A percentile compares a stretch with the other conserved stretches of the same genome.
These are phyloP conservation scores for Poecilia wingei DNA, from an alignment of 2,797 vertebrate genomes.

Conservation along the genomic window DNA sequence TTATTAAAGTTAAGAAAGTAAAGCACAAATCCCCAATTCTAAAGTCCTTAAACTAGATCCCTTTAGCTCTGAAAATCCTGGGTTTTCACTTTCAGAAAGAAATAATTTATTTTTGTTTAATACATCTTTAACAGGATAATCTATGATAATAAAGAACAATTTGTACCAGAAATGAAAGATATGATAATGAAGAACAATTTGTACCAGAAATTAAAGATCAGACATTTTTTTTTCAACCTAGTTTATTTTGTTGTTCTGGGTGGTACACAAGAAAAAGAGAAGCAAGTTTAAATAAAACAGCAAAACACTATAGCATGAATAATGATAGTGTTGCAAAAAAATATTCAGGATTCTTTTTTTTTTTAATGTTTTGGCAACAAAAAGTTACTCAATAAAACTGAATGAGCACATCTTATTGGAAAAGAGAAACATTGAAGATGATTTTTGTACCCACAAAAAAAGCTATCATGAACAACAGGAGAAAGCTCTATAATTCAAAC, in stretches of 20 bases:
- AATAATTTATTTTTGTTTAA: neutral
- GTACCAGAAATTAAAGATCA: neutral
- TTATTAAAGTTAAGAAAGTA: neutral
- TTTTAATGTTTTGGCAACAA: slow-evolving; percentile 12
- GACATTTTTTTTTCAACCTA: slow-evolving; percentile 31
- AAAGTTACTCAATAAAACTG: slow-evolving; percentile 28
- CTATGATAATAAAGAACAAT: too few species aligned
- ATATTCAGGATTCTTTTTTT: slow-evolving; percentile 11
- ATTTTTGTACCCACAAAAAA: slow-evolving; percentile 38
- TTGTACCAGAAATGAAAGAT: neutral
- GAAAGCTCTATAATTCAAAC: slow-evolving; percentile 20
- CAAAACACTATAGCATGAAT: slow-evolving; percentile 27
- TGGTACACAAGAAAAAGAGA: slow-evolving; percentile 36
- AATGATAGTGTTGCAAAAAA: slow-evolving; percentile 24
- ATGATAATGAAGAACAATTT: neutral
- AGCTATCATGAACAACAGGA: slow-evolving; percentile 13
- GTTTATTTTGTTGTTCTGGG: slow-evolving; percentile 50
- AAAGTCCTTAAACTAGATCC: neutral
- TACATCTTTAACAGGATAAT: neutral
- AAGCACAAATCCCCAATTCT: neutral
- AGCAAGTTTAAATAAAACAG: slow-evolving; percentile 33
- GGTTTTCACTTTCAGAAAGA: neutral
- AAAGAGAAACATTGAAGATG: neutral
- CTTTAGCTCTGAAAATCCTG: neutral
- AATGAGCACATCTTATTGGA: slow-evolving; percentile 15